phyloP scores from a whole-genome alignment of 2,797 vertebrate genomes.

The Amphiprion clarkii region DNA sequence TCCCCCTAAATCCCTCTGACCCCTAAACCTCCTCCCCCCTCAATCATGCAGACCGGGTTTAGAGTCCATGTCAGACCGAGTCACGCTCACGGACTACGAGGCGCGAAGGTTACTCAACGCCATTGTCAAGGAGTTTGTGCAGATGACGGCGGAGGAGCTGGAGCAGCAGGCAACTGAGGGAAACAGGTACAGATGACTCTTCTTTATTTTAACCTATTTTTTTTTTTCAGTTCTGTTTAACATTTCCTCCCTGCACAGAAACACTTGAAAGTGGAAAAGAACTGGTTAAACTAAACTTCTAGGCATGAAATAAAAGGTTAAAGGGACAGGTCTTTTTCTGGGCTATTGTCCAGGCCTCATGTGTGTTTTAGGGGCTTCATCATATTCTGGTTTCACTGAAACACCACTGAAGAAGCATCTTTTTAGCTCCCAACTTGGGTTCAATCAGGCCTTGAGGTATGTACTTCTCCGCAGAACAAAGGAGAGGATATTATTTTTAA shows the following conservation, averaged over 20 bases:
- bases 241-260: constrained; percentile 24
- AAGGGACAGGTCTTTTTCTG: not conserved
- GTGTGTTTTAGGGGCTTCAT: not conserved
- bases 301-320: not conserved
- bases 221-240: not conserved
- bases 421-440: constrained; percentile 29
- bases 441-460: constrained; percentile 66
- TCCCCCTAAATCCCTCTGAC: constrained; percentile 3
- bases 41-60: constrained; percentile 84
- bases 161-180: constrained; percentile 88
- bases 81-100: constrained; percentile 91
- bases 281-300: not conserved
- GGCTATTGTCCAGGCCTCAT: not conserved
- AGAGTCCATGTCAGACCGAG: constrained; percentile 88
- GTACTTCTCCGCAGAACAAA: constrained; percentile 27
- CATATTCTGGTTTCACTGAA: constrained; percentile 38
- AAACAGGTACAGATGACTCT: constrained; percentile 87
- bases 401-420: constrained; percentile 21
- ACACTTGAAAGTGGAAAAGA: not conserved
- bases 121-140: constrained; percentile 92
- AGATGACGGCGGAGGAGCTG: constrained; percentile 91
- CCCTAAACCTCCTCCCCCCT: not conserved
- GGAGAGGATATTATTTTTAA: not conserved
- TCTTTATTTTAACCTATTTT: not conserved
- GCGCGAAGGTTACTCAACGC: constrained; percentile 92